phyloP scores from a whole-genome alignment of 2,113 vertebrate species.

The Mus pahari region DNA sequence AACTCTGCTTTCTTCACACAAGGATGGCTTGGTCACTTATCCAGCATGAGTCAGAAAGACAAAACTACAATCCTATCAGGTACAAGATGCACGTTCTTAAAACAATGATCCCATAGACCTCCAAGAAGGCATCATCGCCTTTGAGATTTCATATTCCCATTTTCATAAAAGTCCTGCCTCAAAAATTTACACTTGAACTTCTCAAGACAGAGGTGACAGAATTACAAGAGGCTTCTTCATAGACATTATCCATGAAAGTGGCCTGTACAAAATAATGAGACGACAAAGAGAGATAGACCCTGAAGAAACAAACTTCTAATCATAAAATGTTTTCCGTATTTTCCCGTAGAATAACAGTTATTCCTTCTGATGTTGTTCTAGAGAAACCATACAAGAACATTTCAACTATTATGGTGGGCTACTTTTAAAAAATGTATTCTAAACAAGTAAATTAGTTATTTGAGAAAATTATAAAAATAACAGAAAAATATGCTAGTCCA shows the following conservation, averaged over 20 bases:
- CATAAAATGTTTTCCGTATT: conserved; percentile 23
- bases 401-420: neutral
- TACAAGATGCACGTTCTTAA: conserved; percentile 47
- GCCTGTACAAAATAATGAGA: conserved; percentile 22
- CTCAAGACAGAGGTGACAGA: neutral
- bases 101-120: conserved; percentile 63
- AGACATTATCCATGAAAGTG: neutral
- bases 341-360: neutral
- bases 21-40: conserved; percentile 60
- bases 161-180: neutral
- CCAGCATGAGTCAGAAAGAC: conserved; percentile 46
- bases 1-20: conserved; percentile 68
- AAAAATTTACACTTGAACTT: conserved; percentile 48
- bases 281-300: neutral
- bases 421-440: neutral
- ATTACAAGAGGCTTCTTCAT: conserved; percentile 13
- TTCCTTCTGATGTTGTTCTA: conserved; percentile 10
- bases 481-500: neutral
- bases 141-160: conserved; percentile 9
- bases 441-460: conserved; percentile 28
- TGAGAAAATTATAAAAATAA: conserved; percentile 41
- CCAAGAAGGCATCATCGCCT: conserved; percentile 16
- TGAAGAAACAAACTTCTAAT: conserved; percentile 34
- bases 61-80: conserved; percentile 27
- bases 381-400: conserved; percentile 25